phyloP scores from a whole-genome alignment of 2,113 vertebrate genomes.

The Zapornia atra region DNA sequence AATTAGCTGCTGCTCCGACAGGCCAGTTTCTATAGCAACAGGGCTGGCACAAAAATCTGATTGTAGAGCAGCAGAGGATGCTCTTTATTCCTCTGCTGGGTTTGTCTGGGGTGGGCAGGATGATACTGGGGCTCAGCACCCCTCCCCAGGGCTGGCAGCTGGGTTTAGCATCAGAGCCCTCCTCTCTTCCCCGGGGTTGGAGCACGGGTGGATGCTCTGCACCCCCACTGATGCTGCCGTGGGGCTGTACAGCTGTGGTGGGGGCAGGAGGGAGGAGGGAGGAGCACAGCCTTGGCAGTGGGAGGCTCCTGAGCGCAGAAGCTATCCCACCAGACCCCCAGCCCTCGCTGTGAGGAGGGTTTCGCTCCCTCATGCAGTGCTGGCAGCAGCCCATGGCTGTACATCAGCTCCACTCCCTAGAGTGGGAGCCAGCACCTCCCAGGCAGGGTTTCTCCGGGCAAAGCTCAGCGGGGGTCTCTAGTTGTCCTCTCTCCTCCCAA shows the following conservation, averaged over 20 bases:
- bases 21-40: slow-evolving; percentile 52
- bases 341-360: neutral
- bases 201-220: fast-evolving
- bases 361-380: fast-evolving
- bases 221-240: fast-evolving
- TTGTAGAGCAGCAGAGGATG: slow-evolving; percentile 30
- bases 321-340: fast-evolving
- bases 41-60: neutral
- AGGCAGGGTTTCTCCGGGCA: neutral
- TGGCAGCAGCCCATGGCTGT: neutral
- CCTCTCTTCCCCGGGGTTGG: fast-evolving
- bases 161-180: neutral
- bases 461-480: neutral
- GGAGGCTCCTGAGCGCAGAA: neutral
- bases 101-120: neutral
- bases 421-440: neutral
- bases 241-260: fast-evolving
- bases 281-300: neutral
- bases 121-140: neutral
- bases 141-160: neutral
- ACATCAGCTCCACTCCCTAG: neutral
- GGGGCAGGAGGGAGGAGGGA: neutral
- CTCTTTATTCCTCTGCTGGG: neutral
- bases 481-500: neutral
- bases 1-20: slow-evolving; percentile 20